These are phyloP conservation scores for Nesogale talazaci DNA, from an alignment of 2,113 vertebrate species.

Conservation along the genomic window DNA sequence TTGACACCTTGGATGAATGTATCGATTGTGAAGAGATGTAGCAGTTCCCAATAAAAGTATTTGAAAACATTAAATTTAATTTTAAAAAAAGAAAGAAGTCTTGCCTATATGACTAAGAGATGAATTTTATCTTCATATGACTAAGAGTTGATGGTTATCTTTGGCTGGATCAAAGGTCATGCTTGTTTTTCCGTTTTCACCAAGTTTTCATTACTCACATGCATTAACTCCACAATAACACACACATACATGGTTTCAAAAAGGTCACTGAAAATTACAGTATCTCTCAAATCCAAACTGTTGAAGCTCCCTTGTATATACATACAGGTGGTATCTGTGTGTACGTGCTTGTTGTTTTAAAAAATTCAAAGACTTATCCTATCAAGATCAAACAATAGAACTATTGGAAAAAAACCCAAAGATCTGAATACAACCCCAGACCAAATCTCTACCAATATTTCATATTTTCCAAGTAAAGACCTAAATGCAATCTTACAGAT, in stretches of 20 bases:
- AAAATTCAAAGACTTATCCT: not conserved
- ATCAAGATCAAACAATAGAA: conserved; percentile 5
- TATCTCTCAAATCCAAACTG: no score
- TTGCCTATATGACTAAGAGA: conserved; percentile 63
- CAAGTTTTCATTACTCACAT: not conserved
- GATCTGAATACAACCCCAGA: not conserved
- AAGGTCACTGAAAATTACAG: not conserved
- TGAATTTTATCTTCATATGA: conserved; percentile 34
- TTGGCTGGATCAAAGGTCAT: conserved; percentile 61
- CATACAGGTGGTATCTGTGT: not conserved
- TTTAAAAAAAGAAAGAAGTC: not conserved
- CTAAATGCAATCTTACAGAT: conserved; percentile 28
- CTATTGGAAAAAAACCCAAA: not conserved
- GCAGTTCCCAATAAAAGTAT: no score
- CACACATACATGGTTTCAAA: no score
- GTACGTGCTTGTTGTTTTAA: not conserved
- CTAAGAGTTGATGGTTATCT: conserved; percentile 68
- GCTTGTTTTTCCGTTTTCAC: conserved; percentile 49
- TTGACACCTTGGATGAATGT: no score
- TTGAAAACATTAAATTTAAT: no score
- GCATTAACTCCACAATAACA: not conserved
- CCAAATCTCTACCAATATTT: not conserved
- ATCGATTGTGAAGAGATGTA: no score
- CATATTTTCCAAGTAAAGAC: conserved; percentile 22
- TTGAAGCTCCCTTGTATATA: no score